phyloP scores from a whole-genome alignment of 2,888 invertebrate species.

The Ectemnius lituratus region DNA sequence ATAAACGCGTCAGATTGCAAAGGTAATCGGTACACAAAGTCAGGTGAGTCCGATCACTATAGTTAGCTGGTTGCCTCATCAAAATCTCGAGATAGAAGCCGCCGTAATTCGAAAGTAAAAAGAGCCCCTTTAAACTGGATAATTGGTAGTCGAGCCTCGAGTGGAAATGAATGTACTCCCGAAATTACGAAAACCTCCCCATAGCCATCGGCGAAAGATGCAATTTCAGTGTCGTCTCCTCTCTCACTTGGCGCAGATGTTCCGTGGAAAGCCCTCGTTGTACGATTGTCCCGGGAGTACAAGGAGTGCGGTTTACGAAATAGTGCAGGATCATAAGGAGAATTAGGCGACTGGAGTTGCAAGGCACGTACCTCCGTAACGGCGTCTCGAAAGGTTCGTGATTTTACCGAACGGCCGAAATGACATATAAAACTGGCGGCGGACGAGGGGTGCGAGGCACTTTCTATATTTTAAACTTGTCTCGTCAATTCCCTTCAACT shows the following conservation, averaged over 20 bases:
- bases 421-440: conserved; percentile 50
- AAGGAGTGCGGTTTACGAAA: conserved; percentile 66
- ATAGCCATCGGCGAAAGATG: conserved; percentile 47
- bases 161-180: conserved; percentile 39
- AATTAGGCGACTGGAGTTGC: conserved; percentile 66
- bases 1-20: conserved; percentile 14
- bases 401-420: conserved; percentile 58
- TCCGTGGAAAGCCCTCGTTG: conserved; percentile 60
- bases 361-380: conserved; percentile 64
- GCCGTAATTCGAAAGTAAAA: not conserved
- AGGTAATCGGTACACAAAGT: not conserved
- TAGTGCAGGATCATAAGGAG: conserved; percentile 66
- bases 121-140: not conserved
- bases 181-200: conserved; percentile 48
- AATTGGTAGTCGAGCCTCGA: not conserved
- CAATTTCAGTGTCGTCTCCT: conserved; percentile 52
- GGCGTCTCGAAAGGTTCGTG: conserved; percentile 67
- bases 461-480: not conserved
- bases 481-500: no score
- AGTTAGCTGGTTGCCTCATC: conserved; percentile 17
- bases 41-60: not conserved
- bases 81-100: conserved; percentile 22
- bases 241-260: conserved; percentile 60
- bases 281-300: conserved; percentile 62
- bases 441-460: not conserved